Conservation (phyloP, 2,888 invertebrate genomes). For the Nomada flava region DNA sequence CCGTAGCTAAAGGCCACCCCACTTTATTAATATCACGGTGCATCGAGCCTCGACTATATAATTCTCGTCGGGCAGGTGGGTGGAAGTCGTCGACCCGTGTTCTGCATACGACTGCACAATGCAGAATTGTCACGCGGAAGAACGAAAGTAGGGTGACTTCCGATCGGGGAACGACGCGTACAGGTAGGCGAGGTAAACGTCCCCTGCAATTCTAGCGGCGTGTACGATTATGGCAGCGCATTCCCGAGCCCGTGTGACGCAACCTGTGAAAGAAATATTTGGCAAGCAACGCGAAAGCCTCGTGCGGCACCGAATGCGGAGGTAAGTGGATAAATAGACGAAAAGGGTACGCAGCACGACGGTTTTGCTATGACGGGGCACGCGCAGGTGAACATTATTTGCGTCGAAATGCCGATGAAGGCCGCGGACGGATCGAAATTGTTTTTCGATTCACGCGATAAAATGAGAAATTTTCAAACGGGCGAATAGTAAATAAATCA, state of each 20-base stretch:
- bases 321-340: conserved; percentile 38
- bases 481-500: neutral
- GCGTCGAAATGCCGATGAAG: conserved; percentile 31
- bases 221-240: conserved; percentile 31
- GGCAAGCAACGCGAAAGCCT: conserved; percentile 44
- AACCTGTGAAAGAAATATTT: conserved; percentile 48
- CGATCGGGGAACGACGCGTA: conserved; percentile 20
- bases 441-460: neutral
- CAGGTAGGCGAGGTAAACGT: conserved; percentile 45
- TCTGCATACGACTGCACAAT: conserved; percentile 38
- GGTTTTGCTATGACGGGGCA: conserved; percentile 10
- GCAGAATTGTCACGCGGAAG: neutral
- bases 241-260: conserved; percentile 36
- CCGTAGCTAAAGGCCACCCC: no score
- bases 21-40: no score
- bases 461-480: neutral
- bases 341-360: conserved; percentile 9
- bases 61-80: conserved; percentile 59
- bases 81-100: conserved; percentile 66
- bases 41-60: conserved; percentile 19
- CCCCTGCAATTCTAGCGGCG: conserved; percentile 23
- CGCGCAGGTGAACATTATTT: conserved; percentile 22
- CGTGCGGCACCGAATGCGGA: conserved; percentile 11
- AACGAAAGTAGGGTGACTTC: conserved; percentile 22
- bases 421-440: neutral